Evolutionary conservation across 2,888 invertebrate genomes (phyloP).

Genomic region (Iselma pallidipennis): DNA sequence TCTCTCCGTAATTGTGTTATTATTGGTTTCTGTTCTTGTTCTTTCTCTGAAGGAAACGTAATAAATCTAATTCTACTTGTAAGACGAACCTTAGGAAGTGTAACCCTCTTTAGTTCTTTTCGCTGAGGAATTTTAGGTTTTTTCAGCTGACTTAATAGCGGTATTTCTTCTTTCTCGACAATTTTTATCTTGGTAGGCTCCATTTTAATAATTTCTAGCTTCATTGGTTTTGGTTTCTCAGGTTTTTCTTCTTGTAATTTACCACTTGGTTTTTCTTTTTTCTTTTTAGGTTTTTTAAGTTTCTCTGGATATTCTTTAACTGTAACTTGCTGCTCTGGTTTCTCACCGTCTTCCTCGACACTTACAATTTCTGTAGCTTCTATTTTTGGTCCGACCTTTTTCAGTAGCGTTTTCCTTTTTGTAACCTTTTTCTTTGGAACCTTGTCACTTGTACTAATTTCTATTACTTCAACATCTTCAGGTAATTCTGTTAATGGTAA

Average conservation of each 20-base stretch:
- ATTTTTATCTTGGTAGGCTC: slow-evolving; percentile 36
- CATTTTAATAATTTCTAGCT: slow-evolving; percentile 37
- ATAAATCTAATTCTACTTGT: slow-evolving; percentile 69
- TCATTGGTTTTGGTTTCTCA: slow-evolving; percentile 42
- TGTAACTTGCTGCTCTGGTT: slow-evolving; percentile 39
- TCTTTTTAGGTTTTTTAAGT: slow-evolving; percentile 17
- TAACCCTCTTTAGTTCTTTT: slow-evolving; percentile 44
- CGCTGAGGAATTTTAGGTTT: slow-evolving; percentile 43
- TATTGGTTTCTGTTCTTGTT: slow-evolving; percentile 44
- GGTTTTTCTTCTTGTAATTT: slow-evolving; percentile 18
- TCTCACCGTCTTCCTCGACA: slow-evolving; percentile 42
- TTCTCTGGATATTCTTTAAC: slow-evolving; percentile 37
- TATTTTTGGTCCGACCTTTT: slow-evolving; percentile 44
- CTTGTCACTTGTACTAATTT: slow-evolving; percentile 52
- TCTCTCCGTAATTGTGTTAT: slow-evolving; percentile 47
- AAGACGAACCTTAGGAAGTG: slow-evolving; percentile 68
- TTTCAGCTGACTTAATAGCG: slow-evolving; percentile 62
- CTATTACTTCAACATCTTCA: slow-evolving; percentile 52
- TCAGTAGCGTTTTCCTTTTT: slow-evolving; percentile 46
- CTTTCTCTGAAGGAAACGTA: slow-evolving; percentile 51
- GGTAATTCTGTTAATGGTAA: slow-evolving; percentile 45
- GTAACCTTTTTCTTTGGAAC: slow-evolving; percentile 51
- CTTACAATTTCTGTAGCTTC: slow-evolving; percentile 49
- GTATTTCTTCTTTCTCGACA: slow-evolving; percentile 48
- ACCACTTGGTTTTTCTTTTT: slow-evolving; percentile 12